phyloP scores from a whole-genome alignment of 2,888 invertebrate species.

The Cephus spinipes region DNA sequence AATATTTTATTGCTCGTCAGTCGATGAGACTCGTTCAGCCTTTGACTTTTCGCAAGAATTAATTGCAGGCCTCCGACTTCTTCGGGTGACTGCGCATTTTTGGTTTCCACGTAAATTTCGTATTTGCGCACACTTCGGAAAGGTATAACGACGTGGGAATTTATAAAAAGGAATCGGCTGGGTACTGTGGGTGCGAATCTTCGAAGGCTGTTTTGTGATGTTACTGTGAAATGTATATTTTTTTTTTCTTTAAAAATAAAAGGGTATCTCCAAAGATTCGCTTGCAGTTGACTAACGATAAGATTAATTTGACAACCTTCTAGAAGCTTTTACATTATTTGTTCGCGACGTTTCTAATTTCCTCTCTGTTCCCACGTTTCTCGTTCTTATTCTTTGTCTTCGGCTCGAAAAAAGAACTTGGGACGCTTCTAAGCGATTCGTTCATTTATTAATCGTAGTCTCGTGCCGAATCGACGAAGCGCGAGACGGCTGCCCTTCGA shows the following conservation, averaged over 20 bases:
- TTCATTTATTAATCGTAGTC: neutral
- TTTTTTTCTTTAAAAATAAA: neutral
- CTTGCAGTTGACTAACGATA: neutral
- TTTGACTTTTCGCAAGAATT: neutral
- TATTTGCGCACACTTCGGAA: neutral
- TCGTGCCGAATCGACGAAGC: neutral
- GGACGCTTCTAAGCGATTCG: neutral
- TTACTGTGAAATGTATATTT: no score
- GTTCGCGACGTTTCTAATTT: neutral
- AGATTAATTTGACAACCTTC: neutral
- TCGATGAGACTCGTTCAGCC: neutral
- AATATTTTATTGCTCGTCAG: neutral
- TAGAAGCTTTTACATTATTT: neutral
- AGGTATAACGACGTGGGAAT: neutral
- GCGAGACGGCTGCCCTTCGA: neutral
- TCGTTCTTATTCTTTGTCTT: neutral
- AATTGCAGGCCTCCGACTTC: neutral
- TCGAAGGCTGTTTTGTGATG: no score
- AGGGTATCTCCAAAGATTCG: neutral
- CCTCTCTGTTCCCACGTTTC: neutral
- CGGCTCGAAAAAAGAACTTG: neutral
- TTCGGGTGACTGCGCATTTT: neutral
- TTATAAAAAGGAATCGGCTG: neutral
- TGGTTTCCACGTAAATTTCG: neutral
- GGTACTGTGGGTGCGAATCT: no score